Evolutionary conservation across 2,888 invertebrate genomes (phyloP).

Genomic region (Ariolimax columbianus): DNA sequence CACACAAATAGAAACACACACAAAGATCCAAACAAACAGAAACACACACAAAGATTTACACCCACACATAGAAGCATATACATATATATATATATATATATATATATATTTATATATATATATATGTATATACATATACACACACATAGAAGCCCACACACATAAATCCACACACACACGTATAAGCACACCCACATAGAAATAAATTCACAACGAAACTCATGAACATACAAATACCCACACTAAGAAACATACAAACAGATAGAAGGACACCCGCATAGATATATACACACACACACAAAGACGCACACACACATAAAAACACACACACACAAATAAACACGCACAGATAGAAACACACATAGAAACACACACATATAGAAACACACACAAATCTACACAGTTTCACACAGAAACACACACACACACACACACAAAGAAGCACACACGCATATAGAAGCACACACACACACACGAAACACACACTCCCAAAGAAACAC

Average conservation of each 20-base stretch:
- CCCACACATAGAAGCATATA: conserved; percentile 5
- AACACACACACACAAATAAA: background rate
- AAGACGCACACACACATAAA: background rate
- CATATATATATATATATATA: conserved; percentile 31
- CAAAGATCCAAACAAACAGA: too few relatives aligned
- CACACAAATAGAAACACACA: too few relatives aligned
- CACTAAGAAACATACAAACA: too few relatives aligned
- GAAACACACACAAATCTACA: background rate
- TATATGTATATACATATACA: conserved; percentile 21
- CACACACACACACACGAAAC: too few relatives aligned
- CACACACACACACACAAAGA: background rate
- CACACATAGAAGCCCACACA: background rate
- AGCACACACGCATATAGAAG: background rate
- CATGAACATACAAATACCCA: too few relatives aligned
- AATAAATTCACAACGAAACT: background rate
- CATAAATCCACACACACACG: background rate
- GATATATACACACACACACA: conserved; percentile 20
- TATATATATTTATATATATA: conserved; percentile 36
- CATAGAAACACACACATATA: background rate
- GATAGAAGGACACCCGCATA: background rate
- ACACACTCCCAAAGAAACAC: too few relatives aligned
- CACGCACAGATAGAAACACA: background rate
- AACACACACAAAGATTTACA: background rate
- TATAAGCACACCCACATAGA: background rate
- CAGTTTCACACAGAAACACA: background rate